phyloP scores from a whole-genome alignment of 2,888 invertebrate species.

The Tholera decimalis region DNA sequence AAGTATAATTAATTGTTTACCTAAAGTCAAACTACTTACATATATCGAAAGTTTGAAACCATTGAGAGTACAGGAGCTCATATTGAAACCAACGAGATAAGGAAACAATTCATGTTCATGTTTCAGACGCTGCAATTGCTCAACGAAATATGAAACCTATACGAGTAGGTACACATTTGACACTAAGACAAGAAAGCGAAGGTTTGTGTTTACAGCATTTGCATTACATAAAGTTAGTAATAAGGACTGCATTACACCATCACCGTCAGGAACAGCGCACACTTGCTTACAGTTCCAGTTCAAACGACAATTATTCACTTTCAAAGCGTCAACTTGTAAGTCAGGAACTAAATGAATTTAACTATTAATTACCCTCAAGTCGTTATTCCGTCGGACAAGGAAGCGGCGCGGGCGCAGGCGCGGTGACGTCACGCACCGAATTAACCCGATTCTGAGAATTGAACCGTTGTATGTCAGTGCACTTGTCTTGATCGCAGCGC shows the following conservation, averaged over 20 bases:
- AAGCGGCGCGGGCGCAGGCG: slow-evolving; percentile 72
- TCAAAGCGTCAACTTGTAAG: slow-evolving; percentile 61
- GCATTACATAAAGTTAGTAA: slow-evolving; percentile 42
- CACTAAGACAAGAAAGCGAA: slow-evolving; percentile 33
- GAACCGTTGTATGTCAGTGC: slow-evolving; percentile 85
- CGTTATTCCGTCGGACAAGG: slow-evolving; percentile 78
- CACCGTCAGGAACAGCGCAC: slow-evolving; percentile 23
- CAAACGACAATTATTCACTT: slow-evolving; percentile 60
- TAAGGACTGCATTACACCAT: slow-evolving; percentile 42
- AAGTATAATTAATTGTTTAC: not conserved
- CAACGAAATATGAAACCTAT: slow-evolving; percentile 13
- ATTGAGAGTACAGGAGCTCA: not conserved
- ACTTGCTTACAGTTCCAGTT: slow-evolving; percentile 33
- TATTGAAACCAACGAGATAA: slow-evolving; percentile 14
- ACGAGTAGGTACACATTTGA: slow-evolving; percentile 6
- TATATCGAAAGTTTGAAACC: not conserved
- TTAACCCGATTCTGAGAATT: slow-evolving; percentile 88
- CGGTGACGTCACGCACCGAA: slow-evolving; percentile 86
- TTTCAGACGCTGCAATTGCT: slow-evolving; percentile 12
- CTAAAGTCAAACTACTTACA: no score
- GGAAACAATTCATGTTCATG: slow-evolving; percentile 4
- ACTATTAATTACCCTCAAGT: slow-evolving; percentile 73
- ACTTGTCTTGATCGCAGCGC: slow-evolving; percentile 84
- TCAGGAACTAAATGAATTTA: slow-evolving; percentile 71
- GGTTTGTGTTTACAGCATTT: slow-evolving; percentile 21